Percentiles rank a stretch among this genome's conserved stretches.
Conservation (phyloP, 2,797 vertebrate genomes). For the Podarcis siculus region DNA sequence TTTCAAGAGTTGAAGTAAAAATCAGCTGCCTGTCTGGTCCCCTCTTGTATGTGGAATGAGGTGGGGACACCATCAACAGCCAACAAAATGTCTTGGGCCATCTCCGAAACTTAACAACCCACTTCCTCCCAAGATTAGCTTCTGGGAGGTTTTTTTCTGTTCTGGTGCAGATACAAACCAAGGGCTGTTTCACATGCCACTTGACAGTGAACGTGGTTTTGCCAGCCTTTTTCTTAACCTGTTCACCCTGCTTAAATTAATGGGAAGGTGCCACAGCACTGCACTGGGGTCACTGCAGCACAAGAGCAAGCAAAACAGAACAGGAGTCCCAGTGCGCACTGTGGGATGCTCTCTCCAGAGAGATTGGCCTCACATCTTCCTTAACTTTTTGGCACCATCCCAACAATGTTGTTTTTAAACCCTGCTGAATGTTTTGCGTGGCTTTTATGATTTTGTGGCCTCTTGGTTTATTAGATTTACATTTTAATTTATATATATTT, state of each 20-base stretch:
- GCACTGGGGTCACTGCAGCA: not conserved
- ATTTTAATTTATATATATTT: not conserved
- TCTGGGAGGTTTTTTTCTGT: not conserved
- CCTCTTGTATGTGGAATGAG: too few species aligned
- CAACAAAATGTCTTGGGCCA: too few species aligned
- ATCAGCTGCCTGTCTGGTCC: too few species aligned
- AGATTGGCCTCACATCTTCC: not conserved
- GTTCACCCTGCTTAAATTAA: not conserved
- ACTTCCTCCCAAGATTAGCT: not conserved
- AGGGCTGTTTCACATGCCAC: not conserved
- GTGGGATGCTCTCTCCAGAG: too few species aligned
- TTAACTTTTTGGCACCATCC: not conserved
- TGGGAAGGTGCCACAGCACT: not conserved
- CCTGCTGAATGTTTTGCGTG: too few species aligned
- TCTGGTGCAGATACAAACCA: not conserved
- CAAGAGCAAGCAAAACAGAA: not conserved
- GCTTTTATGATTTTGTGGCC: not conserved
- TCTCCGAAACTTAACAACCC: too few species aligned
- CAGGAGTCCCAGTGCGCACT: not conserved
- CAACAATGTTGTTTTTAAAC: not conserved
- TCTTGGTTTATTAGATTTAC: not conserved
- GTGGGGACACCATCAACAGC: too few species aligned
- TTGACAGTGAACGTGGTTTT: not conserved
- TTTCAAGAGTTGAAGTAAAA: too few species aligned
- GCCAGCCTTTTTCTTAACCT: not conserved